Evolutionary conservation across 2,113 vertebrate genomes (phyloP).

Genomic region (Toxotes chatareus): DNA sequence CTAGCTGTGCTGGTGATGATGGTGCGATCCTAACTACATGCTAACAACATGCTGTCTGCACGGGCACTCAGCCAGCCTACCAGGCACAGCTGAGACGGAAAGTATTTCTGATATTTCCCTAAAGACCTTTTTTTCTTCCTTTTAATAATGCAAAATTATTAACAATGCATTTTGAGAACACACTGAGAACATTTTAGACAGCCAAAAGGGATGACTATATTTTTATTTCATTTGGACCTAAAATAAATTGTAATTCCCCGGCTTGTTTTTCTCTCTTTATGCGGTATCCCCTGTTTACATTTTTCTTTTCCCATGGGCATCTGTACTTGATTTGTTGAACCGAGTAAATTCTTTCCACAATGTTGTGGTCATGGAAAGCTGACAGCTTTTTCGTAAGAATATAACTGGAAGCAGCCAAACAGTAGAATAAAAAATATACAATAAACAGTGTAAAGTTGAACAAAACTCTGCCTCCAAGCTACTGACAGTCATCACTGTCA

Average conservation of each 20-base stretch:
- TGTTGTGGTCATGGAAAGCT: neutral
- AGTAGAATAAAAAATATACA: neutral
- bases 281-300: neutral
- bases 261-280: neutral
- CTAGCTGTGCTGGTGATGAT: too few relatives aligned
- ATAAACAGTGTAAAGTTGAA: neutral
- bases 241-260: neutral
- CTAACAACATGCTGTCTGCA: too few relatives aligned
- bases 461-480: neutral
- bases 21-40: too few relatives aligned
- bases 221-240: neutral
- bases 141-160: neutral
- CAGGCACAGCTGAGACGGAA: neutral
- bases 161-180: neutral
- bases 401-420: neutral
- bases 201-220: neutral
- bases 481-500: neutral
- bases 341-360: neutral
- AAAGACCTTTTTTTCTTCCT: neutral
- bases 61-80: neutral
- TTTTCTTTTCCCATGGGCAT: neutral
- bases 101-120: neutral
- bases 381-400: neutral
- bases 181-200: neutral
- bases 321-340: neutral